These are phyloP conservation scores for Heteromurus nitidus DNA, from an alignment of 2,888 invertebrate genomes.

Conservation along the genomic window DNA sequence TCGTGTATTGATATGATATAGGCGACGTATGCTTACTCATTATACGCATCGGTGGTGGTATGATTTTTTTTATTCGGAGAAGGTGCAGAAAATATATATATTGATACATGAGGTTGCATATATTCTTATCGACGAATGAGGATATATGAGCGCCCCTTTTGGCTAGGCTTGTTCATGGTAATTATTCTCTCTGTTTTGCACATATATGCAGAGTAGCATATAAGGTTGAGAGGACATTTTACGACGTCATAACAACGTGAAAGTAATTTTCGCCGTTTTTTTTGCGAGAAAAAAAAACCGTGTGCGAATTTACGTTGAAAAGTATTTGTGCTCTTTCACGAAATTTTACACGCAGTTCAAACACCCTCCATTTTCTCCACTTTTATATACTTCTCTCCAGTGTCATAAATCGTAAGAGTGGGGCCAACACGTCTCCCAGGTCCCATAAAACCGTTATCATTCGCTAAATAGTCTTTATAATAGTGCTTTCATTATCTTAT, in stretches of 20 bases:
- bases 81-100: no score
- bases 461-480: slow-evolving; percentile 72
- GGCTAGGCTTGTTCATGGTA: no score
- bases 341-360: not conserved
- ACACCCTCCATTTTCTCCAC: not conserved
- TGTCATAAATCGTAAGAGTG: slow-evolving; percentile 69
- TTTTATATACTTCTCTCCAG: not conserved
- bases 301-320: not conserved
- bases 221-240: no score
- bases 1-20: no score
- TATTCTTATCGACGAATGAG: no score
- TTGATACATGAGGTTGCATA: no score
- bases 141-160: no score
- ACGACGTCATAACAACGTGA: not conserved
- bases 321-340: not conserved
- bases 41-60: no score
- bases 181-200: no score
- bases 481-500: slow-evolving; percentile 71
- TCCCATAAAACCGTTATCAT: slow-evolving; percentile 73
- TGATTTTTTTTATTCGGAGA: no score
- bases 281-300: not conserved
- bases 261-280: not conserved
- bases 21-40: no score
- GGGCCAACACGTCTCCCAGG: slow-evolving; percentile 68
- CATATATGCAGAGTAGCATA: no score